Conservation (phyloP, 2,888 invertebrate species). For the Galerucella pusilla region DNA sequence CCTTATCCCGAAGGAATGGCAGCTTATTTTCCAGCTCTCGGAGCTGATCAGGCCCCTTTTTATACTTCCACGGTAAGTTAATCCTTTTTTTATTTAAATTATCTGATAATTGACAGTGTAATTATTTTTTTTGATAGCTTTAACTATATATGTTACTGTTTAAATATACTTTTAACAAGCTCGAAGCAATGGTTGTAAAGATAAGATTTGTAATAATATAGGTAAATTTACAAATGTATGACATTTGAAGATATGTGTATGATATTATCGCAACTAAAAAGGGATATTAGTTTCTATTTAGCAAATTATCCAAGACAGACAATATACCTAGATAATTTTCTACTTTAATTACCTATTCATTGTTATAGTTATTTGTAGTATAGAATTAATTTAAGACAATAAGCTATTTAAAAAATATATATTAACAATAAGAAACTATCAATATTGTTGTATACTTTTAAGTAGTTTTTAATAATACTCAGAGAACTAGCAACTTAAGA, state of each 20-base stretch:
- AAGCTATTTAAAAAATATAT: too few species aligned
- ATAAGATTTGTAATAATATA: neutral
- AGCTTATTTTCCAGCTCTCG: constrained; percentile 86
- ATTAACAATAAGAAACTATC: too few species aligned
- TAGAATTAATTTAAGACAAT: too few species aligned
- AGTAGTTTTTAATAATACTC: too few species aligned
- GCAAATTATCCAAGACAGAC: neutral
- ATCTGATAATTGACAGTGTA: neutral
- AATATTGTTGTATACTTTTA: too few species aligned
- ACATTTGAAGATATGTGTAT: neutral
- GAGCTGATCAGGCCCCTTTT: constrained; percentile 87
- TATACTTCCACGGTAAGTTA: constrained; percentile 85
- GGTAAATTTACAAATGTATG: neutral
- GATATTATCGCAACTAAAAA: neutral
- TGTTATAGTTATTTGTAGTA: too few species aligned
- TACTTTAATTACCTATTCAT: too few species aligned
- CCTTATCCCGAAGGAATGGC: constrained; percentile 87
- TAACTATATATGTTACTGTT: neutral
- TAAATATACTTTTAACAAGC: neutral
- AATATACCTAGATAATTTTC: too few species aligned
- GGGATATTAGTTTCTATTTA: neutral
- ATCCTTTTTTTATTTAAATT: neutral
- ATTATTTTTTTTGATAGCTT: neutral
- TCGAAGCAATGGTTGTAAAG: neutral
- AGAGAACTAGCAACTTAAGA: too few species aligned